These are phyloP conservation scores for Acropternis orthonyx DNA, from an alignment of 2,797 vertebrate species.

Conservation along the genomic window DNA sequence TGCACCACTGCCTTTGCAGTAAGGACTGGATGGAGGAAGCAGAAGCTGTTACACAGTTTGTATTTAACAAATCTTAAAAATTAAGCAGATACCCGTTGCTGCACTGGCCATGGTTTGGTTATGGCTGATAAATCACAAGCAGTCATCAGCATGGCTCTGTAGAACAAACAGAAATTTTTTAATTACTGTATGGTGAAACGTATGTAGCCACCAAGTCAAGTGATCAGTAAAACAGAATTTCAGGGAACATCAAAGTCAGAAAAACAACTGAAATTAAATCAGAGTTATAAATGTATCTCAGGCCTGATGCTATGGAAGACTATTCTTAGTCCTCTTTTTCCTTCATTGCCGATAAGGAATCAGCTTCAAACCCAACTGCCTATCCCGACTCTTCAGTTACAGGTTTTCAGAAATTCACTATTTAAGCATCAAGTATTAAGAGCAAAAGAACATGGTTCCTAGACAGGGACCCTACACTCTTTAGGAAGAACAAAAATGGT, in stretches of 20 bases:
- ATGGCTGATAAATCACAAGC: constrained; percentile 97
- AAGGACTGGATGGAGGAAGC: background rate
- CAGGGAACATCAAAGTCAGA: background rate
- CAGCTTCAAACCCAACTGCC: background rate
- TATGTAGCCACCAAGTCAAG: background rate
- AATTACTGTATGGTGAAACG: background rate
- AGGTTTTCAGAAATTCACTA: background rate
- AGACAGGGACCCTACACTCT: background rate
- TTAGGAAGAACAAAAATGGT: background rate
- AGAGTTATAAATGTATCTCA: background rate
- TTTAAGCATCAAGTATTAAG: background rate
- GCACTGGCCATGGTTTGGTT: constrained; percentile 98
- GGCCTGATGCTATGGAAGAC: background rate
- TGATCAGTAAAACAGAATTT: background rate
- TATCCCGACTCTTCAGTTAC: background rate
- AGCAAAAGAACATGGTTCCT: background rate
- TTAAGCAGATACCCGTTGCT: constrained; percentile 85
- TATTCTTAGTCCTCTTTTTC: background rate
- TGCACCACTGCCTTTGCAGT: background rate
- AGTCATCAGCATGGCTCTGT: constrained; percentile 98
- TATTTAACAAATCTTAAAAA: background rate
- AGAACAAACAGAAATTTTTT: background rate
- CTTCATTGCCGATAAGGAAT: background rate
- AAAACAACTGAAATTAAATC: background rate
- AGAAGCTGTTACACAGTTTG: background rate